Evolutionary conservation across 2,797 vertebrate species (phyloP).

Genomic region (Labeo calbasu): DNA sequence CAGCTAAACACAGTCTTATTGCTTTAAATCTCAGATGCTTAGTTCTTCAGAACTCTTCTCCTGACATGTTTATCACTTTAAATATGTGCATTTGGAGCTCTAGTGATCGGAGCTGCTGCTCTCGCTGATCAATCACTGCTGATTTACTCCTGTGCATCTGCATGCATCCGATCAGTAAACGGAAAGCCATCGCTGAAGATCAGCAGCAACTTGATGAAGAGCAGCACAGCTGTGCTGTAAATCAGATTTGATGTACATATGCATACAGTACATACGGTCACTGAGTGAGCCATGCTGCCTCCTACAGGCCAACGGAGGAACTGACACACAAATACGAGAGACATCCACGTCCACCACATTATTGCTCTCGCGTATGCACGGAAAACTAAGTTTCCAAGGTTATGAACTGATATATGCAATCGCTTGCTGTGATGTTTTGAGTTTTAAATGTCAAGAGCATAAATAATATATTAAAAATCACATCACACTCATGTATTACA

Average conservation of each 20-base stretch:
- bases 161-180: not conserved
- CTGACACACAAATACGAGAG: not conserved
- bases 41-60: not conserved
- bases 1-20: not conserved
- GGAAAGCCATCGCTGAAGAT: not conserved
- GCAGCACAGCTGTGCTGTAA: constrained; percentile 7
- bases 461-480: not conserved
- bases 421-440: not conserved
- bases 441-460: not conserved
- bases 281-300: constrained; percentile 80
- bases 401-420: not conserved
- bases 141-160: not conserved
- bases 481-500: not conserved
- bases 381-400: not conserved
- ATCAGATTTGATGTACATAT: not conserved
- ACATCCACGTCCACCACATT: not conserved
- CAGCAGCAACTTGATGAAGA: not conserved
- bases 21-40: not conserved
- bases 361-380: not conserved
- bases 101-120: no score
- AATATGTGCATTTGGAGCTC: not conserved
- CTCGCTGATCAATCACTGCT: not conserved
- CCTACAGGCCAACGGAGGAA: constrained; percentile 71
- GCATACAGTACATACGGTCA: constrained; percentile 1
- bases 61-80: not conserved